Conservation (phyloP, 2,888 invertebrate genomes). For the Parnassius smintheus region DNA sequence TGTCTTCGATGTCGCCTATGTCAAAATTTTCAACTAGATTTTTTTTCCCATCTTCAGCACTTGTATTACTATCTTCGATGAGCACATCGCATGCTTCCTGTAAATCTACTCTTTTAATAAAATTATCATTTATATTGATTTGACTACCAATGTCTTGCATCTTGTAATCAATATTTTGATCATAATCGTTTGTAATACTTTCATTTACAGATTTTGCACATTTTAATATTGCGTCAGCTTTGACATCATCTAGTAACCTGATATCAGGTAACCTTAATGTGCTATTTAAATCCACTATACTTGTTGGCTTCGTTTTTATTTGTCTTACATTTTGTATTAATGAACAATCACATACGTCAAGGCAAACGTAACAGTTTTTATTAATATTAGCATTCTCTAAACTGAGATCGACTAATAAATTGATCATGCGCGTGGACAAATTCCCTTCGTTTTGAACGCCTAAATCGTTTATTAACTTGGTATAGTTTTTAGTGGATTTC, state of each 20-base stretch:
- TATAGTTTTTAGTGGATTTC: conserved; percentile 71
- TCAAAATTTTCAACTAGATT: conserved; percentile 57
- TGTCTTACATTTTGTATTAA: conserved; percentile 43
- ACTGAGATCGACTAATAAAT: conserved; percentile 71
- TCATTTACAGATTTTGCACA: conserved; percentile 37
- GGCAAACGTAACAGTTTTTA: conserved; percentile 67
- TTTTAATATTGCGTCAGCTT: conserved; percentile 45
- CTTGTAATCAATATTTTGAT: conserved; percentile 14
- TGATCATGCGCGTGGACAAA: conserved; percentile 59
- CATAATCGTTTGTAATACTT: neutral
- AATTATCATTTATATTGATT: conserved; percentile 16
- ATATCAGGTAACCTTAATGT: conserved; percentile 55
- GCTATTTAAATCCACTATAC: conserved; percentile 40
- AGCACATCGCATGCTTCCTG: too few species aligned
- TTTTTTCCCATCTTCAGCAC: neutral
- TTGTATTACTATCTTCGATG: too few species aligned
- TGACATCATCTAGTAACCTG: conserved; percentile 57
- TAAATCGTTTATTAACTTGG: conserved; percentile 64
- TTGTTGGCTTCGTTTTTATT: conserved; percentile 15
- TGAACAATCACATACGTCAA: conserved; percentile 64
- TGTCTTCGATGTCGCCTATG: conserved; percentile 63
- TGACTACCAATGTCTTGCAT: conserved; percentile 10
- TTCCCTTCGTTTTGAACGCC: conserved; percentile 59
- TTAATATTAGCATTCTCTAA: conserved; percentile 52
- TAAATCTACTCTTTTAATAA: too few species aligned